Percentiles rank a stretch among this genome's conserved stretches.
Evolutionary conservation across 2,888 invertebrate genomes (phyloP).

Genomic region (Brachycybe producta): DNA sequence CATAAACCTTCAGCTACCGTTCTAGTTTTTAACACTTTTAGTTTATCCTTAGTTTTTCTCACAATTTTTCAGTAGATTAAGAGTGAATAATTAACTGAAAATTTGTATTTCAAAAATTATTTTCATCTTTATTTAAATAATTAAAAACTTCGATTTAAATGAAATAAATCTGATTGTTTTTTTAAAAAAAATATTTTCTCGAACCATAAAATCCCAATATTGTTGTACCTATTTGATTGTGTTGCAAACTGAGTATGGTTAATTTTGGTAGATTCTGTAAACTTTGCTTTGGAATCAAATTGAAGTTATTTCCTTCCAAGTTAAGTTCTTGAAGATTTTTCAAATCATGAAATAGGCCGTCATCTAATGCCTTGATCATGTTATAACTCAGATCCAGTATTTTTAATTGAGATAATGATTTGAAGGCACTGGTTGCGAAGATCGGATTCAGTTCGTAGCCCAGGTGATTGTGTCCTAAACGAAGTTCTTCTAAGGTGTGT

Average conservation of each 20-base stretch:
- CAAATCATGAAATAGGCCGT: conserved; percentile 60
- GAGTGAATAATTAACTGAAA: too few species aligned
- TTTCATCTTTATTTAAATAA: too few species aligned
- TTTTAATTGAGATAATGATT: conserved; percentile 55
- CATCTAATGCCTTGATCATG: conserved; percentile 65
- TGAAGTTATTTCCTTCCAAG: conserved; percentile 66
- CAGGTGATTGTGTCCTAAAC: conserved; percentile 64
- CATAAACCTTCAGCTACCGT: too few species aligned
- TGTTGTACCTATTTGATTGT: conserved; percentile 67
- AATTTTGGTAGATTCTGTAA: conserved; percentile 66
- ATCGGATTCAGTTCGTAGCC: conserved; percentile 83
- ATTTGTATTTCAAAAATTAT: too few species aligned
- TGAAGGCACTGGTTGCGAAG: conserved; percentile 73
- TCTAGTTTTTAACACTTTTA: too few species aligned
- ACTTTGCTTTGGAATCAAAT: conserved; percentile 58
- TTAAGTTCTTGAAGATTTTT: conserved; percentile 50
- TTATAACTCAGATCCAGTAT: conserved; percentile 68
- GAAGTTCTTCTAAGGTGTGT: conserved; percentile 52
- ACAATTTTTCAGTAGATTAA: too few species aligned
- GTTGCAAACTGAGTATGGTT: conserved; percentile 55
- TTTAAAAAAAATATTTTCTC: background rate
- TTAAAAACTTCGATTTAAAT: too few species aligned
- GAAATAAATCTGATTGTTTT: too few species aligned
- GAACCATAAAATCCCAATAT: background rate
- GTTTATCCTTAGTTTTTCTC: too few species aligned